Conservation (phyloP, 2,113 vertebrate species). For the Alligator sinensis region DNA sequence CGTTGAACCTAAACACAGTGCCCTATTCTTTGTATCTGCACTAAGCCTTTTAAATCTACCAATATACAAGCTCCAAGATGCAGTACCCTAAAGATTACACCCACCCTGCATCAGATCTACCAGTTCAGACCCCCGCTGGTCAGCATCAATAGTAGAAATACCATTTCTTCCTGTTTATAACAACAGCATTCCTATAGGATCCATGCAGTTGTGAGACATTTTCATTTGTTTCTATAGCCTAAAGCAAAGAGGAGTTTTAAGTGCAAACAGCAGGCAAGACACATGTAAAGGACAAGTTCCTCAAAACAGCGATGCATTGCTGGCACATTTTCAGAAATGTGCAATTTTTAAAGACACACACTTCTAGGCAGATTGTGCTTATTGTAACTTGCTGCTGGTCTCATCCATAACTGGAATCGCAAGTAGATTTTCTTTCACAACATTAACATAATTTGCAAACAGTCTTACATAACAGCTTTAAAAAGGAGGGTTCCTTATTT, state of each 20-base stretch:
- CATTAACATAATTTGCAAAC: neutral
- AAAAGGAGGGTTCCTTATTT: neutral
- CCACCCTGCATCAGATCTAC: slow-evolving; percentile 23
- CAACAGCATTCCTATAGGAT: neutral
- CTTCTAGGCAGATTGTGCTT: neutral
- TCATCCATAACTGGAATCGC: neutral
- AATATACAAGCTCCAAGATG: slow-evolving; percentile 16
- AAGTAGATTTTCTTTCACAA: neutral
- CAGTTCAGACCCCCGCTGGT: neutral
- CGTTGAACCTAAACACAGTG: slow-evolving; percentile 46
- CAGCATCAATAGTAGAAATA: slow-evolving; percentile 13
- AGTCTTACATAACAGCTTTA: slow-evolving; percentile 12
- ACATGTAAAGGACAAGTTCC: neutral
- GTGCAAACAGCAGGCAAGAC: neutral
- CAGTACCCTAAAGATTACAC: slow-evolving; percentile 27
- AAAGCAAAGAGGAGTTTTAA: neutral
- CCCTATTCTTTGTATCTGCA: slow-evolving; percentile 31
- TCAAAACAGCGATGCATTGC: neutral
- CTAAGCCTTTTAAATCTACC: neutral
- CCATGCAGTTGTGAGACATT: neutral
- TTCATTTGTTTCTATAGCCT: slow-evolving; percentile 6
- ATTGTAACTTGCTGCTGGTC: neutral
- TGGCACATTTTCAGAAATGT: neutral
- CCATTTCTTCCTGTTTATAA: slow-evolving; percentile 18
- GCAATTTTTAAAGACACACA: neutral